Base-by-base conservation (phyloP, 1,140 invertebrate species). In the Meloidogyne floridensis region DNA sequence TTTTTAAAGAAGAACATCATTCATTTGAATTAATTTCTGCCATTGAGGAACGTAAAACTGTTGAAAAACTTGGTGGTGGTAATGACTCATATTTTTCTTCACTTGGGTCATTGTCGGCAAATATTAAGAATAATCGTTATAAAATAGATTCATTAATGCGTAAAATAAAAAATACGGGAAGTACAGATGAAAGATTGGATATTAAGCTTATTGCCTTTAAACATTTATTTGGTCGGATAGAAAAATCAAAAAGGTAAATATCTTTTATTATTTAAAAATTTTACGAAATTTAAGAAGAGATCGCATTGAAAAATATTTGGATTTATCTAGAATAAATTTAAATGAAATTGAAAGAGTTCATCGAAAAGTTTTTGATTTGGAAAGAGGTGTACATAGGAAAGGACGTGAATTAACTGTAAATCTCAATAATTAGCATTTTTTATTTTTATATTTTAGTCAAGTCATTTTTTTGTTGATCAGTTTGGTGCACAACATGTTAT, bases 61-160 rank as follows among this genome's bases (percentile, higher is more conserved):
- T 86, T 71, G 84, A 86, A 18, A 86, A 86, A 56, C 77, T 86
- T 7, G 84, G 84, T 15, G 85, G 84, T 69, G 85, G 75, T 11
- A 85, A 85, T 42, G 84, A 82, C 51, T 80, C 6, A 56, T 73
- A 13, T 77, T 82, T 65, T 76, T 65, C 47, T 6, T 11, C 54
- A 15, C 32, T 47, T 71, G 13, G 65, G 18, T 70, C 54, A 65
- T n/a, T 10, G 47, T 11, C 20, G 4, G 43, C 53, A 77, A 70
- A 77, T 56, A 11, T 75, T 7, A 72, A 20, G 9, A 53, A 77
- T 59, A 59, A n/a, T 82, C 32, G 53, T 9, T 53, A 56, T 54
- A 72, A 77, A 73, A 15, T 74, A 6, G 79, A 84, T 11, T 11
- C 65, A 18, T 7, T 86, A 47, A 56, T 86, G 32, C 73, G 70